These are phyloP conservation scores for Orchestes rusci DNA, from an alignment of 2,888 invertebrate species.

Conservation along the genomic window DNA sequence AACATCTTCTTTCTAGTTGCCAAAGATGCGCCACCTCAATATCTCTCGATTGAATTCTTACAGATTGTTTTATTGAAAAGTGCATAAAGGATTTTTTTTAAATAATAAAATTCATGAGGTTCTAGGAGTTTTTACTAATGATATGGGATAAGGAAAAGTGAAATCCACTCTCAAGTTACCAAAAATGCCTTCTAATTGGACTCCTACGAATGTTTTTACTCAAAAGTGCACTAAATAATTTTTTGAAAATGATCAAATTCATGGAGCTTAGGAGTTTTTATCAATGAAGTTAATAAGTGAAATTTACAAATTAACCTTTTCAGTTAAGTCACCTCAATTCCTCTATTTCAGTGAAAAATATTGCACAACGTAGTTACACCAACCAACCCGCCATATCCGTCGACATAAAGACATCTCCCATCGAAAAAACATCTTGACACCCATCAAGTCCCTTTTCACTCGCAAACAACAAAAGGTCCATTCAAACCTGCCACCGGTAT, in stretches of 20 bases:
- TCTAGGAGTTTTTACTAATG: neutral
- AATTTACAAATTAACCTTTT: neutral
- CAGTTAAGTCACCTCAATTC: neutral
- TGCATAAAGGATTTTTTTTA: neutral
- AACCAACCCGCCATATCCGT: too few species aligned
- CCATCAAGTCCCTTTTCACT: neutral
- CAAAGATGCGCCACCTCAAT: too few species aligned
- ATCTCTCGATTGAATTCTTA: neutral
- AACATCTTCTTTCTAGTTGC: too few species aligned
- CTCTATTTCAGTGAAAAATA: neutral
- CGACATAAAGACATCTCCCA: too few species aligned
- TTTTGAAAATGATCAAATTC: neutral
- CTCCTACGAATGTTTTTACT: neutral
- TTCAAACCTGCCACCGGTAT: constrained; percentile 16
- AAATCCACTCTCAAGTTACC: too few species aligned
- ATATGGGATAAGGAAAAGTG: too few species aligned
- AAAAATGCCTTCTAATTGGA: neutral
- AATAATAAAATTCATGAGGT: neutral
- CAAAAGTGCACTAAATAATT: neutral
- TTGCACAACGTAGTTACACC: neutral
- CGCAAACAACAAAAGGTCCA: too few species aligned
- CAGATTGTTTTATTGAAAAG: neutral
- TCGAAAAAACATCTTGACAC: neutral
- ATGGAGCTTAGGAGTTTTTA: neutral
- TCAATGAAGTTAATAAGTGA: neutral